phyloP scores from a whole-genome alignment of 2,888 invertebrate genomes.

The Aspidiotus destructor region DNA sequence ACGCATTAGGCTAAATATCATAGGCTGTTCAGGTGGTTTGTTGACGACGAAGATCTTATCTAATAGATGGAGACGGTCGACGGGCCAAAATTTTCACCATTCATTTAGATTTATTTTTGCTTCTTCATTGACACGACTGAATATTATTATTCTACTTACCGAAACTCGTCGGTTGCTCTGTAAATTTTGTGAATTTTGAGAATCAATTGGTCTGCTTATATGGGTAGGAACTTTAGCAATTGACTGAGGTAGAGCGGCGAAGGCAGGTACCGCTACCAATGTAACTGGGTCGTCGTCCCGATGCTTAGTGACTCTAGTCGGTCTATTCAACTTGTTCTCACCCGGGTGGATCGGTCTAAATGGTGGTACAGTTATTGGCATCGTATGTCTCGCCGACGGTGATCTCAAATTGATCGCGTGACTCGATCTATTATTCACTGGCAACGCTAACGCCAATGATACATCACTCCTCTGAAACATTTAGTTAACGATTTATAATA shows the following conservation, averaged over 20 bases:
- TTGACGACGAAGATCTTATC: no score
- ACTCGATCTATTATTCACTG: conserved; percentile 24
- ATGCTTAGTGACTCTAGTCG: conserved; percentile 30
- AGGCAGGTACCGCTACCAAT: conserved; percentile 44
- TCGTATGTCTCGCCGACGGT: conserved; percentile 41
- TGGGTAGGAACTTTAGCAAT: conserved; percentile 50
- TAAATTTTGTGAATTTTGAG: conserved; percentile 39
- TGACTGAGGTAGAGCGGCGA: conserved; percentile 50
- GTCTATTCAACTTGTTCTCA: conserved; percentile 45
- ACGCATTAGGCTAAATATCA: no score
- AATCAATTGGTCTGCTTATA: conserved; percentile 43
- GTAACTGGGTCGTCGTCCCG: conserved; percentile 34
- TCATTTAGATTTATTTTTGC: no score
- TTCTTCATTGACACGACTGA: no score
- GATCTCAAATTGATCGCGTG: conserved; percentile 28
- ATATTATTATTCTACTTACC: conserved; percentile 17
- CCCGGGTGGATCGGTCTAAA: conserved; percentile 68
- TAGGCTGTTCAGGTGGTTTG: no score
- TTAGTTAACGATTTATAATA: not conserved
- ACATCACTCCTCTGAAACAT: not conserved
- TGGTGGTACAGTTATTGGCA: conserved; percentile 53
- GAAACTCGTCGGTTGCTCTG: conserved; percentile 30
- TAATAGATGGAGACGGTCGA: no score
- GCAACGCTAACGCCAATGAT: not conserved
- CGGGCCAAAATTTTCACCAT: no score